Percentiles rank a stretch among this genome's conserved stretches.
phyloP scores from a whole-genome alignment of 1,140 invertebrate species.

The Euwallacea fornicatus region DNA sequence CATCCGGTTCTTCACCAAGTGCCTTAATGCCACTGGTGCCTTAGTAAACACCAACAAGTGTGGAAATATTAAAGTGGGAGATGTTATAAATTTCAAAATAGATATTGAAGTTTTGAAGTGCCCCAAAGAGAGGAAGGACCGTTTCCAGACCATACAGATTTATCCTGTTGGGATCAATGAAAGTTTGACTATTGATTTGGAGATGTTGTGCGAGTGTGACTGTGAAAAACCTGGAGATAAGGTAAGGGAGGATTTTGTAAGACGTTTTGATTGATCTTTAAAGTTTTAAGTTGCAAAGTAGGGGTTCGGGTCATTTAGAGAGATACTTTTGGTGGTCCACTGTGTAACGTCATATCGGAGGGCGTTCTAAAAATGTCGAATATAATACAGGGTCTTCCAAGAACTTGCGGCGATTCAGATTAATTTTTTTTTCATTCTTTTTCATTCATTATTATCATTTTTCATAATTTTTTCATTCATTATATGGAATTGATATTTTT shows the following conservation, averaged over 20 bases:
- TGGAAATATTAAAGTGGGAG: constrained; percentile 69
- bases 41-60: constrained; percentile 78
- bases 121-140: constrained; percentile 62
- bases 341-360: no score
- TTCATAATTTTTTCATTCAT: no score
- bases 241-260: constrained; percentile 35
- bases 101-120: constrained; percentile 59
- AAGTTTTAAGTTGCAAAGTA: no score
- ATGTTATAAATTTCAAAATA: constrained; percentile 55
- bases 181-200: constrained; percentile 68
- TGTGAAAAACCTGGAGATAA: constrained; percentile 63
- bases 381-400: no score
- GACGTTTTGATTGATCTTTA: no score
- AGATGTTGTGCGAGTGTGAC: constrained; percentile 74
- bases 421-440: no score
- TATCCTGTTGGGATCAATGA: constrained; percentile 78
- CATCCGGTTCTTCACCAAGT: constrained; percentile 86
- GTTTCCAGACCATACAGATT: constrained; percentile 68
- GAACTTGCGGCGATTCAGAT: no score
- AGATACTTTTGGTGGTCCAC: constrained; percentile 32
- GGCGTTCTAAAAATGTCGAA: no score
- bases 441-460: no score
- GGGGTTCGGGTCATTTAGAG: neutral
- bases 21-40: constrained; percentile 64
- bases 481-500: no score